Base-by-base conservation (phyloP, 1,140 invertebrate species). In the Anoplolepis gracilipes region DNA sequence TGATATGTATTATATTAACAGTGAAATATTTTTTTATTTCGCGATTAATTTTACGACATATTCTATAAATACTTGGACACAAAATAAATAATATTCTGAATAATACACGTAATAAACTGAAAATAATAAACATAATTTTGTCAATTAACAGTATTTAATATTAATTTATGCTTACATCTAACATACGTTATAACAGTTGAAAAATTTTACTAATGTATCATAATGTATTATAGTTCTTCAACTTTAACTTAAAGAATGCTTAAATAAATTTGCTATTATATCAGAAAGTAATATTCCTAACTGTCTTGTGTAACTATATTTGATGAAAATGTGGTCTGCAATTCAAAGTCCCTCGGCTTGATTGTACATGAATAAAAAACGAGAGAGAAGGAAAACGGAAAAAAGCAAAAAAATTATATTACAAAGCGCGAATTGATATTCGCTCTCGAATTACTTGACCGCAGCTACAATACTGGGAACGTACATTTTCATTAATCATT, bases 401-500 rank as follows among this genome's bases (percentile, higher is more conserved):
- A 81, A 61, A n/a, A 81, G 25, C 19, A 22, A 81, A 81, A 81
- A 70, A 70, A 33, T 70, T 57, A 42, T 81, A 81, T 81, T 81
- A 81, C 64, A 59, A 69, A 55, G 22, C 25, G 33, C 49, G 25
- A 81, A 72, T 81, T 78, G 76, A 81, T 81, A 81, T 81, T 59
- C 78, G 78, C 19, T 42, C 49, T 81, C 78, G 33, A 57, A 81
- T 81, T 81, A 81, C 49, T 42, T 72, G 53, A 81, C 53, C 42
- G 49, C 30, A 25, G 61, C 22, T 78, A n/a, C 61, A 53, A 72
- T 81, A 81, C 16, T 81, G 57, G 64, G 22, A 70, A 42, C 49
- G 78, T 11, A 72, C 53, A 36, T 81, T 81, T 70, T 81, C 78
- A 81, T 81, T 81, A 81, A 81, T 81, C 78, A 70, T 81, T 16